phyloP scores from a whole-genome alignment of 2,888 invertebrate species.

The Phortica magna region DNA sequence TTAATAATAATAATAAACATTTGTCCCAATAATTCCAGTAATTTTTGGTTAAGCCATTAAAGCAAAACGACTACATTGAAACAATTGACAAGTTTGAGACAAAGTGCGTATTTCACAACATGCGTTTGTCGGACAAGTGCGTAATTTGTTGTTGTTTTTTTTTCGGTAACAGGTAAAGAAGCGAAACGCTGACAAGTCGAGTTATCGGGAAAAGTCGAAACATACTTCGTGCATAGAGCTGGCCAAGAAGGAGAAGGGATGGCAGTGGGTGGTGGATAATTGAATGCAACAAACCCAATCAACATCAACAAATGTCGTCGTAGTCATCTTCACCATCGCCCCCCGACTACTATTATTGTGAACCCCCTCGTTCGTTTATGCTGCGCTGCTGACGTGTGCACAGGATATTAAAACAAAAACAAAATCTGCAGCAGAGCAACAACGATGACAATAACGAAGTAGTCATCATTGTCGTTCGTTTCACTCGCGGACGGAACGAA shows the following conservation, averaged over 20 bases:
- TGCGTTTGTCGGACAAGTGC: conserved; percentile 5
- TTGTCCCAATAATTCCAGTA: neutral
- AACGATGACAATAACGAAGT: conserved; percentile 40
- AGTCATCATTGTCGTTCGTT: conserved; percentile 12
- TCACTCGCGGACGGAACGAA: conserved; percentile 3
- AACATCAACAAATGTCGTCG: conserved; percentile 7
- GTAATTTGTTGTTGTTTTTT: conserved; percentile 21
- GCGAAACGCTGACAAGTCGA: neutral
- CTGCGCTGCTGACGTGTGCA: conserved; percentile 68
- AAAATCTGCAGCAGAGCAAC: conserved; percentile 47
- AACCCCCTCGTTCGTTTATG: conserved; percentile 42
- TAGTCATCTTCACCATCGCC: neutral
- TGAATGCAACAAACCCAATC: conserved; percentile 11
- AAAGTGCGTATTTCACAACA: conserved; percentile 18
- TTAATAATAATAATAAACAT: neutral
- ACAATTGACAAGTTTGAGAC: neutral
- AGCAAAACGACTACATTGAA: neutral
- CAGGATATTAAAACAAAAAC: conserved; percentile 49
- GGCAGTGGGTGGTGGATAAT: conserved; percentile 13
- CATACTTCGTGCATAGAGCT: neutral
- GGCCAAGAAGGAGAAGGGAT: neutral
- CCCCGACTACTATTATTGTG: neutral
- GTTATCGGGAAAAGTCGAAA: conserved; percentile 7
- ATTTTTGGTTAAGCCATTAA: neutral
- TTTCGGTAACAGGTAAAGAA: conserved; percentile 16